Percentiles rank a stretch among this genome's conserved stretches.
phyloP scores from a whole-genome alignment of 2,888 invertebrate genomes.

The Cantharis rustica region DNA sequence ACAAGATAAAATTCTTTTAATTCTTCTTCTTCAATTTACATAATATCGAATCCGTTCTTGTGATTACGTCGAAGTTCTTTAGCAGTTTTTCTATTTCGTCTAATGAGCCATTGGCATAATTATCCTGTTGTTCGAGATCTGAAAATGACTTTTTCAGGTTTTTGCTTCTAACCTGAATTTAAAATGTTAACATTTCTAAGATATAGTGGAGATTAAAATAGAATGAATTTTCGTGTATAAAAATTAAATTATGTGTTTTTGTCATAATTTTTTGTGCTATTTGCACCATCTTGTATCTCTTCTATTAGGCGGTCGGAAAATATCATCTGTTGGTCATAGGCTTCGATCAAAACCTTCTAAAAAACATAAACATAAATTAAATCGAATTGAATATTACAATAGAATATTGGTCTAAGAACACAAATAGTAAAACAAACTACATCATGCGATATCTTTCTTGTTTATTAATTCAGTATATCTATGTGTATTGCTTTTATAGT shows the following conservation, averaged over 20 bases:
- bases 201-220: background rate
- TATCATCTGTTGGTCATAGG: background rate
- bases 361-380: too few relatives aligned
- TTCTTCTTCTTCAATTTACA: too few relatives aligned
- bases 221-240: background rate
- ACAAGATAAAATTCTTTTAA: too few relatives aligned
- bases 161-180: background rate
- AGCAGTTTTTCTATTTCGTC: too few relatives aligned
- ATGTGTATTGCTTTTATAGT: background rate
- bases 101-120: too few relatives aligned
- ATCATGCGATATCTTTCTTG: background rate
- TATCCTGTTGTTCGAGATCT: too few relatives aligned
- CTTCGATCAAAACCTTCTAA: background rate
- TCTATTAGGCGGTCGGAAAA: background rate
- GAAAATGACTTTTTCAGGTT: too few relatives aligned
- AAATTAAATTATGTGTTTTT: too few relatives aligned
- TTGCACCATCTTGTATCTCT: background rate
- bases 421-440: background rate
- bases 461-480: background rate
- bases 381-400: background rate
- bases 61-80: too few relatives aligned
- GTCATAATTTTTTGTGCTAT: background rate
- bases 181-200: fast-evolving
- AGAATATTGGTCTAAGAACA: background rate
- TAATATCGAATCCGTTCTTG: too few relatives aligned